Evolutionary conservation across 2,888 invertebrate genomes (phyloP).

Genomic region (Tetranychus piercei): DNA sequence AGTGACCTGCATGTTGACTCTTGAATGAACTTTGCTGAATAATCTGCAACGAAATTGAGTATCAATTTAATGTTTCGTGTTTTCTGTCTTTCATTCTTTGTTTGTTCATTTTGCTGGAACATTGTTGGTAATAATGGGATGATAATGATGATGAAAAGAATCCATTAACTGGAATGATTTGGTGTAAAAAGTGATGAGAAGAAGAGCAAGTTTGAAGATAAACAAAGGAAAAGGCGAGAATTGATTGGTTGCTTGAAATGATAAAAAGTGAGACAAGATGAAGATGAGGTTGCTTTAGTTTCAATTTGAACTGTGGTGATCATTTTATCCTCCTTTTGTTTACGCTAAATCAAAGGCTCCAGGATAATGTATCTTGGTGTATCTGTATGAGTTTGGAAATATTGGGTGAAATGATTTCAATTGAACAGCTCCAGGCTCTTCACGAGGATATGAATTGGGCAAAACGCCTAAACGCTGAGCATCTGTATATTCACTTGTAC

Average conservation of each 20-base stretch:
- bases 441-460: not conserved
- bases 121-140: not conserved
- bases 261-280: not conserved
- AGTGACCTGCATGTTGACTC: not conserved
- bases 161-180: not conserved
- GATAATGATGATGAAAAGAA: not conserved
- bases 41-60: not conserved
- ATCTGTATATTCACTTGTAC: conserved; percentile 2
- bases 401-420: not conserved
- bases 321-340: not conserved
- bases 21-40: not conserved
- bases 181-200: not conserved
- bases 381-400: not conserved
- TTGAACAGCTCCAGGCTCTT: conserved; percentile 2
- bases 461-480: not conserved
- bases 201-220: not conserved
- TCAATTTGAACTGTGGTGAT: no score
- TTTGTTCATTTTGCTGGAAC: not conserved
- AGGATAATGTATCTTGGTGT: not conserved
- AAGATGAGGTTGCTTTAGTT: not conserved
- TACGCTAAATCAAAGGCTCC: not conserved
- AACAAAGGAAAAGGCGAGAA: not conserved
- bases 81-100: no score
- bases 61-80: not conserved
- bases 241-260: no score